Percentiles rank a stretch among this genome's conserved stretches.
phyloP scores from a whole-genome alignment of 2,888 invertebrate genomes.

The Habroteleia sp. region DNA sequence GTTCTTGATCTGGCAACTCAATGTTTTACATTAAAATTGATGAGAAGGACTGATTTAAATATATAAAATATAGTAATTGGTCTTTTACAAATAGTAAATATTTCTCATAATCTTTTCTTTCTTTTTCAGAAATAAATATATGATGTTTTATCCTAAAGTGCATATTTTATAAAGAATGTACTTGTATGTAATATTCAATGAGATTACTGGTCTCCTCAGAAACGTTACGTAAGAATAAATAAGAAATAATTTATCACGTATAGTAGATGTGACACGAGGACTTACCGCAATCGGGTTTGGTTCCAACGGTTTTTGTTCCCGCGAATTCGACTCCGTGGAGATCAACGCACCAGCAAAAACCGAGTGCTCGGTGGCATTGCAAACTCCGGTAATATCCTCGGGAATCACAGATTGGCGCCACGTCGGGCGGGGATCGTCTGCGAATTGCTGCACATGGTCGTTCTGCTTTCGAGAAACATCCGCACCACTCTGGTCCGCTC shows the following conservation, averaged over 20 bases:
- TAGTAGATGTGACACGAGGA: slow-evolving; percentile 17
- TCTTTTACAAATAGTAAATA: too few relatives aligned
- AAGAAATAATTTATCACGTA: slow-evolving; percentile 43
- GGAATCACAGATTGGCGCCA: slow-evolving; percentile 87
- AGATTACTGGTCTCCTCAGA: too few relatives aligned
- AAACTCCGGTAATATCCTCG: slow-evolving; percentile 93
- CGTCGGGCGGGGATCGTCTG: slow-evolving; percentile 87
- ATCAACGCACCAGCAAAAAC: slow-evolving; percentile 96
- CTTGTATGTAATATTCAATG: too few relatives aligned
- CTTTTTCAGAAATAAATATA: too few relatives aligned
- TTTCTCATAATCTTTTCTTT: too few relatives aligned
- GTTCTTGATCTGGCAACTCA: too few relatives aligned
- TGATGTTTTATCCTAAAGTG: too few relatives aligned
- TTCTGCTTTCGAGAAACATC: slow-evolving; percentile 90
- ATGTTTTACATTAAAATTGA: too few relatives aligned
- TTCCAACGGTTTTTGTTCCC: slow-evolving; percentile 90
- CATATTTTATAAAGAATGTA: too few relatives aligned
- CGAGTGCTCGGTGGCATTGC: slow-evolving; percentile 93
- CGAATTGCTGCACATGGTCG: slow-evolving; percentile 92
- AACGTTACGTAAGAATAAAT: slow-evolving; percentile 43
- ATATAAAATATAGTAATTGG: too few relatives aligned
- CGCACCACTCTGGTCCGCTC: slow-evolving; percentile 90
- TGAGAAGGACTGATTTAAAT: too few relatives aligned
- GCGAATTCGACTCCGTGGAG: slow-evolving; percentile 94
- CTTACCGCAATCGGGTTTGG: slow-evolving; percentile 89